Percentiles rank a stretch among this genome's conserved stretches.
phyloP scores from a whole-genome alignment of 1,140 invertebrate genomes.

The Portunus trituberculatus region DNA sequence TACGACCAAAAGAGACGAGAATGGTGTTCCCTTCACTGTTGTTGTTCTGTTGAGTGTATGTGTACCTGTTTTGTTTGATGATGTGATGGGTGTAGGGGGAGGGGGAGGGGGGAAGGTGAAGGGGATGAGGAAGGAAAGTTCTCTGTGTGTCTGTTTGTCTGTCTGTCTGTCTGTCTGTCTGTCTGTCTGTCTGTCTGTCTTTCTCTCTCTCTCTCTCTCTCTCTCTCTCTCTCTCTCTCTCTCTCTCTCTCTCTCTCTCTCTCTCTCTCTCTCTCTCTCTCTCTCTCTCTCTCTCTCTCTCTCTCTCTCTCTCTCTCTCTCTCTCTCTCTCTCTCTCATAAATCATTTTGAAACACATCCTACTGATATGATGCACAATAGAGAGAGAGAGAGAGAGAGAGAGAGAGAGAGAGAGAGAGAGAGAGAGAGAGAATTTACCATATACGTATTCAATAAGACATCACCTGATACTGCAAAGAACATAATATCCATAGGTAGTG shows the following conservation, averaged over 20 bases:
- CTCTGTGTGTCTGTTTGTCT: neutral
- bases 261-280: too few relatives aligned
- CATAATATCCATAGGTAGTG: neutral
- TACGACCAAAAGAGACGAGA: too few relatives aligned
- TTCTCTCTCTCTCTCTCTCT: neutral
- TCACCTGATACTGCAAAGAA: neutral
- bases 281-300: neutral
- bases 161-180: too few relatives aligned
- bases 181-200: too few relatives aligned
- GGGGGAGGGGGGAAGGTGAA: too few relatives aligned
- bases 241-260: slow-evolving; percentile 16
- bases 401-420: neutral
- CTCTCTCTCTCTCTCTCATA: neutral
- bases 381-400: neutral
- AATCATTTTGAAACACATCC: too few relatives aligned
- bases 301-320: neutral
- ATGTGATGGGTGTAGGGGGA: too few relatives aligned
- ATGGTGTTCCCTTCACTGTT: too few relatives aligned
- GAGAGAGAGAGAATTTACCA: neutral
- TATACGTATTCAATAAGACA: neutral
- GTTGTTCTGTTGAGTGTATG: too few relatives aligned
- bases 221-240: slow-evolving; percentile 9
- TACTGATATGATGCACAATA: too few relatives aligned
- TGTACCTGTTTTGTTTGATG: too few relatives aligned
- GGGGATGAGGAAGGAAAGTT: neutral